Evolutionary conservation across 1,140 invertebrate genomes (phyloP), one percentile per base, ranked within the genome.

Genomic region (Ceratina australensis): DNA sequence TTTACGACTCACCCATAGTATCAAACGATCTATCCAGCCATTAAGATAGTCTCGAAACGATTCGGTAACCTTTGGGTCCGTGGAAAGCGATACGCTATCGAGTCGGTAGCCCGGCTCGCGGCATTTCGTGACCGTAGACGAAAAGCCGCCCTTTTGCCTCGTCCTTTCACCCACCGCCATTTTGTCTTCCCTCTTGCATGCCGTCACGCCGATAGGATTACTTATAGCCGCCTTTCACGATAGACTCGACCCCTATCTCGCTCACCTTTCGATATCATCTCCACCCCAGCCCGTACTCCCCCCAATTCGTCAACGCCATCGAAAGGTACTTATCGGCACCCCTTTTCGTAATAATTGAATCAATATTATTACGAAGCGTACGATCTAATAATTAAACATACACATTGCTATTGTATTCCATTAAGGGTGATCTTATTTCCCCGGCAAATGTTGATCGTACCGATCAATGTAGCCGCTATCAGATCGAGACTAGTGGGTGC

Each of bases 21-120:
- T 92, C 90, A 89, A 92, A 92, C 92, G 91, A 92, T 92, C 92
- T 91, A 92, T 92, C 88, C 91, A 86, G 80, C 92, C 89, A 91
- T 92, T 92, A 92, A 92, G 92, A 92, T 92, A 92, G 92, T 92
- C 92, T 92, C 85, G 87, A 85, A 92, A 92, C 91, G 92, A 92
- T 92, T 92, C 91, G 89, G 90, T 92, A 92, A 92, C 92, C 92
- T 92, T 90, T 92, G 90, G 90, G 88, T 91, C 89, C 89, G 88
- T 90, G 83, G 85, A 92, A 92, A 92, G 88, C 91, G 90, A 92
- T 92, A 92, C 90, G 89, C 88, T 92, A 92, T 92, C 91, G 88
- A 92, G 87, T 92, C 71, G 63, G 79, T 86, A 83, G 88, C 84
- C 87, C 82, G 89, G 81, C 16, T 81, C 78, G 72, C 87, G 89